These are phyloP conservation scores for Ahaetulla prasina DNA, from an alignment of 2,113 vertebrate species.

Conservation along the genomic window DNA sequence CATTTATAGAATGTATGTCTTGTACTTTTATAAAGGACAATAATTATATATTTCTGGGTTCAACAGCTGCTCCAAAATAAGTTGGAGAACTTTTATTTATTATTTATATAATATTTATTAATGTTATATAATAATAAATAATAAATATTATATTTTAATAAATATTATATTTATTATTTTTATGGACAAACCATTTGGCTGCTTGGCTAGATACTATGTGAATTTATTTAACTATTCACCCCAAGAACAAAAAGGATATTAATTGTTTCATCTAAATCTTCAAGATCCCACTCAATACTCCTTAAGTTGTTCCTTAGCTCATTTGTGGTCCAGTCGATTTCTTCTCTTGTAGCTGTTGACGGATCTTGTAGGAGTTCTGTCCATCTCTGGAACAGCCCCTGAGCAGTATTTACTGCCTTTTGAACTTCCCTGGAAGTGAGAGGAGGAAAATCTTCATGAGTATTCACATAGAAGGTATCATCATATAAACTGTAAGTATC, in stretches of 20 bases:
- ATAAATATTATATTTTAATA: too few species aligned
- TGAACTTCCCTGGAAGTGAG: slow-evolving; percentile 83
- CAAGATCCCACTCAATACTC: slow-evolving; percentile 97
- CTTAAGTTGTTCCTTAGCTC: slow-evolving; percentile 95
- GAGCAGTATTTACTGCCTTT: slow-evolving; percentile 93
- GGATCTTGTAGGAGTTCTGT: slow-evolving; percentile 84
- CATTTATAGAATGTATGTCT: not conserved
- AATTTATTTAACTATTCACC: not conserved
- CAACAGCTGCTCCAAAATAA: not conserved
- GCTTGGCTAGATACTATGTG: not conserved
- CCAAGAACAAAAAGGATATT: slow-evolving; percentile 85
- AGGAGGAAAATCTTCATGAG: not conserved
- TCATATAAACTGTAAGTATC: not conserved
- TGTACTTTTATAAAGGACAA: not conserved
- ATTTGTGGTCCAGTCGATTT: slow-evolving; percentile 97
- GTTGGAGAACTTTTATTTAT: not conserved
- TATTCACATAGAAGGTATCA: not conserved
- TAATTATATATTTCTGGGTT: not conserved
- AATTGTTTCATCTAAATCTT: slow-evolving; percentile 97
- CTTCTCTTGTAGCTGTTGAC: slow-evolving; percentile 83
- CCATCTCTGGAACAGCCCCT: slow-evolving; percentile 95
- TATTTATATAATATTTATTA: too few species aligned
- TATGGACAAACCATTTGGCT: not conserved
- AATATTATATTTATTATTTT: not conserved
- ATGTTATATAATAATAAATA: too few species aligned